phyloP scores from a whole-genome alignment of 2,888 invertebrate genomes.

The Callyntrura sp. region DNA sequence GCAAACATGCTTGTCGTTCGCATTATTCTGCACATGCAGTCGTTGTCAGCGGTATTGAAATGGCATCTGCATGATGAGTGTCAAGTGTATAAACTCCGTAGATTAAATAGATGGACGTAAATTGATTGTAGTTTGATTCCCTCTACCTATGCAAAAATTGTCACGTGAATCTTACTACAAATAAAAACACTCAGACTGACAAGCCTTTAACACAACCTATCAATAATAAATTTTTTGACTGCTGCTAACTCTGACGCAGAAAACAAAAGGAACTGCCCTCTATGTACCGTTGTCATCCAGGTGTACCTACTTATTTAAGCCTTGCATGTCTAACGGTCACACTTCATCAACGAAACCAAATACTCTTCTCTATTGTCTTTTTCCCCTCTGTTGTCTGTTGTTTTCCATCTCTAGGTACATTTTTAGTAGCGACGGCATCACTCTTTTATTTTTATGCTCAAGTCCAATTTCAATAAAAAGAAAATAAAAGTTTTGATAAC shows the following conservation, averaged over 20 bases:
- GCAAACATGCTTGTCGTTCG: neutral
- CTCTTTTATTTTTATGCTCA: neutral
- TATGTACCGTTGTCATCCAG: neutral
- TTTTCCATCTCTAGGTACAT: neutral
- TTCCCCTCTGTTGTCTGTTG: neutral
- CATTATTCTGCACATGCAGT: neutral
- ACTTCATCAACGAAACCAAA: neutral
- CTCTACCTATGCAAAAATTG: neutral
- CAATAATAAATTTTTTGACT: neutral
- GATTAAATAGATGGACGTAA: neutral
- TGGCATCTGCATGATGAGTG: neutral
- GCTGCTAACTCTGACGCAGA: neutral
- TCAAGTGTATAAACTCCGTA: neutral
- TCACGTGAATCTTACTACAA: neutral
- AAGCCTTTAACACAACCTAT: neutral
- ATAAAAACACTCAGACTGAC: neutral
- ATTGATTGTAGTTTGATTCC: neutral
- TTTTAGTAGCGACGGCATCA: neutral
- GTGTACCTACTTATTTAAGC: neutral
- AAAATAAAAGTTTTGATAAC: neutral
- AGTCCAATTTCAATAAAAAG: neutral
- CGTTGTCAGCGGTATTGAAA: no score
- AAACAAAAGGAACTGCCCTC: conserved; percentile 9
- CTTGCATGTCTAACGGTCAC: conserved; percentile 15
- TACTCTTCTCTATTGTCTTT: neutral